phyloP scores from a whole-genome alignment of 1,140 invertebrate genomes.

The Calephelis nemesis region DNA sequence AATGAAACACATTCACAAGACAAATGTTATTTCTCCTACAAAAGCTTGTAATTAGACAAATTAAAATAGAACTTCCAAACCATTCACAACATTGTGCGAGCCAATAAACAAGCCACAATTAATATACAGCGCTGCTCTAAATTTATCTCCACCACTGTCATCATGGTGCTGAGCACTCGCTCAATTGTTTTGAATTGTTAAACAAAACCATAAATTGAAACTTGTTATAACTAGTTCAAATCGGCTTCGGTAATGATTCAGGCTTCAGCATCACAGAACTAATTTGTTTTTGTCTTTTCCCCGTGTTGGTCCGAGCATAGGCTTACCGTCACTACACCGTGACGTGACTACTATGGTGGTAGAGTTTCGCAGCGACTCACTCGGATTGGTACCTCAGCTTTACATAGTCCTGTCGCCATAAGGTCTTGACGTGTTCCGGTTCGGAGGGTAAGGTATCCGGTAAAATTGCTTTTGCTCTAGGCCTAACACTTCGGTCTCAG shows the following conservation, averaged over 20 bases:
- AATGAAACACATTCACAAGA: not conserved
- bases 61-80: not conserved
- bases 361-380: no score
- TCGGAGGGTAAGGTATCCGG: no score
- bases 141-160: slow-evolving; percentile 15
- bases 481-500: no score
- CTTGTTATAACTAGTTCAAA: slow-evolving; percentile 50
- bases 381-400: no score
- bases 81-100: slow-evolving; percentile 1
- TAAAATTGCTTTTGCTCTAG: no score
- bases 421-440: no score
- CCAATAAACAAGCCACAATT: slow-evolving; percentile 10
- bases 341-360: no score
- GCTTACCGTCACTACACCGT: no score
- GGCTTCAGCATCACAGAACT: slow-evolving; percentile 35
- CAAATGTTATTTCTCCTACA: not conserved
- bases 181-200: slow-evolving; percentile 69
- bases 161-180: slow-evolving; percentile 30
- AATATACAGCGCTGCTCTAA: slow-evolving; percentile 4
- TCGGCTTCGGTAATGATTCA: slow-evolving; percentile 39
- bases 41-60: not conserved
- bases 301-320: no score
- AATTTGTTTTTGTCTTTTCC: no score
- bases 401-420: no score
- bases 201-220: slow-evolving; percentile 64